phyloP scores from a whole-genome alignment of 2,797 vertebrate species.

The Lepilemur ruficaudatus region DNA sequence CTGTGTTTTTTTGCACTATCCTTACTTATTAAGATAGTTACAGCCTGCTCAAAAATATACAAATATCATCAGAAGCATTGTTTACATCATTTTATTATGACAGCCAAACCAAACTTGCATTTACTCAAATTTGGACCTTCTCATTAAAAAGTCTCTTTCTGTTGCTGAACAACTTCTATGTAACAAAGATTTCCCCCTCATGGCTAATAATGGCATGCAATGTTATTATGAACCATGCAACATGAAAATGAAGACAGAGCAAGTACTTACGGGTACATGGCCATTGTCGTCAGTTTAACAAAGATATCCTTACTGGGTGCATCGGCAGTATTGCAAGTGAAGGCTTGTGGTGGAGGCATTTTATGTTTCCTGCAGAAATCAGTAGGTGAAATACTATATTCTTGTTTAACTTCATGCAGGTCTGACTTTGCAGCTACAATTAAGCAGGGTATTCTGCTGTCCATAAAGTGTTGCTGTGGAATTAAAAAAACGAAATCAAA shows the following conservation, averaged over 20 bases:
- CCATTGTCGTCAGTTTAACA: constrained; percentile 97
- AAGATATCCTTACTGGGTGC: constrained; percentile 95
- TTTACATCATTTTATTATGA: constrained; percentile 1
- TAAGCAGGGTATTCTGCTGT: constrained; percentile 97
- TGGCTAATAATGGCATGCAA: constrained; percentile 83
- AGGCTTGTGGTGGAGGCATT: constrained; percentile 97
- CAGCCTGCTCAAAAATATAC: constrained; percentile 23
- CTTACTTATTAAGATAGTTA: constrained; percentile 31
- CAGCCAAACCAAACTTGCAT: constrained; percentile 56
- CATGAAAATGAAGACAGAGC: neutral
- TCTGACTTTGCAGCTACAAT: constrained; percentile 96
- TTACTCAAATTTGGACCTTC: constrained; percentile 70
- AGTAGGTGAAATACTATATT: constrained; percentile 91
- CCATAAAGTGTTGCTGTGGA: constrained; percentile 95
- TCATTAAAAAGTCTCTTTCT: constrained; percentile 81
- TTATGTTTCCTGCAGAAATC: constrained; percentile 99
- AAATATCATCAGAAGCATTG: constrained; percentile 14
- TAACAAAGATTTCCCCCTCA: constrained; percentile 73
- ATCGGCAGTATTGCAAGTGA: constrained; percentile 93
- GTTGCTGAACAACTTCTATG: constrained; percentile 83
- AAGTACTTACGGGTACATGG: constrained; percentile 99
- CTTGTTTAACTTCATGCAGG: constrained; percentile 95
- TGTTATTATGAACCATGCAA: constrained; percentile 79
- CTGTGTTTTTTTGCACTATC: neutral
- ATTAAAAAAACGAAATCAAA: constrained; percentile 51